Evolutionary conservation across 2,888 invertebrate species (phyloP), one percentile per base, ranked within the genome.

Genomic region (Napeogenes sylphis): DNA sequence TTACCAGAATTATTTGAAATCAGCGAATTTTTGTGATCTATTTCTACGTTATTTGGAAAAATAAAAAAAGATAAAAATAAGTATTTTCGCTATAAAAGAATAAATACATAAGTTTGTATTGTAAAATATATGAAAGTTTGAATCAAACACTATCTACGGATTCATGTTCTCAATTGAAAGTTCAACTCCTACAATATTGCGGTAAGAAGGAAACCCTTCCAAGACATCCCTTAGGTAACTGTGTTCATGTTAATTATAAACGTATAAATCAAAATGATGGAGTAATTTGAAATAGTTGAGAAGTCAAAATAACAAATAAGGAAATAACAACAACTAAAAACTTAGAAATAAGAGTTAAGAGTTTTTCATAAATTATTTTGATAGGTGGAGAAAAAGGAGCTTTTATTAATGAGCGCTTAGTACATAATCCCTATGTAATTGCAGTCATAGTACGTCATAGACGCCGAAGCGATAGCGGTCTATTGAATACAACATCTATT

Each of bases 401-500:
- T 38, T 30, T 56, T 56, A 45, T 13, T n/a, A 13, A 56, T 54
- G 30, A 56, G 33, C 59, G 62, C 45, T 57, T 33, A 21, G 35
- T 51, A 8, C 30, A 51, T 30, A 51, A 58, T 58, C n/a, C 45
- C 47, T 35, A 35, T 51, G 51, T 33, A 58, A 58, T 35, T 51
- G 35, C 30, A 10, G 80, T 78, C 78, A 79, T 81, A 67, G 68
- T 74, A 73, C 71, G 80, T 78, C 78, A 78, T 81, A 82, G 85
- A 84, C 83, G 70, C 71, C 70, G 70, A 66, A 71, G 65, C 75
- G 85, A 86, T 85, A 86, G 71, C 69, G 70, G 75, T 77, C 77
- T 77, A 83, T 87, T 86, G 81, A 85, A 85, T 84, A 80, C 83
- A 81, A 83, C 82, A 80, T 81, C 78, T 80, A 82, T 83, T 84